Conservation (phyloP, 2,888 invertebrate genomes). For the Dolomedes plantarius region DNA sequence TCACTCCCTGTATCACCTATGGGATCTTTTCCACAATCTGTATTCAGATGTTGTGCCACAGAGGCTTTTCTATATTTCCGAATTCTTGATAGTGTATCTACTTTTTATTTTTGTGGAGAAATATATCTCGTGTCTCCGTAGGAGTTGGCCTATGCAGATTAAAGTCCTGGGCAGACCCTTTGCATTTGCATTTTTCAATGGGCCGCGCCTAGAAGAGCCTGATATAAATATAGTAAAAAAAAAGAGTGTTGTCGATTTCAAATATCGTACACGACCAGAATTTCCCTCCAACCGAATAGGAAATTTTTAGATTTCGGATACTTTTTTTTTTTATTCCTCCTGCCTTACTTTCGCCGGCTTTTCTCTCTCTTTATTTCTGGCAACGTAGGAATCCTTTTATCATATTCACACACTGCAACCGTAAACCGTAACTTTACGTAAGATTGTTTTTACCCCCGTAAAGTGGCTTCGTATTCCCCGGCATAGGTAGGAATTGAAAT, state of each 20-base stretch:
- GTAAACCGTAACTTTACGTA: constrained; percentile 33
- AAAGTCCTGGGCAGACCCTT: constrained; percentile 23
- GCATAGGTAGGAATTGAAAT: constrained; percentile 33
- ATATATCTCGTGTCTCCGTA: background rate
- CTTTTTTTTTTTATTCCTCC: background rate
- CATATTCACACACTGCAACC: constrained; percentile 19
- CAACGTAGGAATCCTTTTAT: constrained; percentile 35
- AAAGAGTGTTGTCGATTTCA: constrained; percentile 32
- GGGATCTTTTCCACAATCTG: constrained; percentile 36
- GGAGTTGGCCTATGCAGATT: constrained; percentile 38
- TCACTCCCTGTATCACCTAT: constrained; percentile 10
- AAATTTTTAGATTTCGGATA: constrained; percentile 25
- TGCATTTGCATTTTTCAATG: constrained; percentile 58
- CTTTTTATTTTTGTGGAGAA: constrained; percentile 23
- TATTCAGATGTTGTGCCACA: constrained; percentile 39
- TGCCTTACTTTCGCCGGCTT: constrained; percentile 35
- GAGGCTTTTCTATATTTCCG: constrained; percentile 43
- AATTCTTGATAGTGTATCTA: constrained; percentile 39
- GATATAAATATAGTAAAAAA: constrained; percentile 29
- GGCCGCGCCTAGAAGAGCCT: constrained; percentile 7
- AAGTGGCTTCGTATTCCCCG: constrained; percentile 6
- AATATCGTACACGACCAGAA: constrained; percentile 52
- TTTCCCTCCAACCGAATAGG: constrained; percentile 23
- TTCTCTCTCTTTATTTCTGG: constrained; percentile 28
- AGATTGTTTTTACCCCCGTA: constrained; percentile 16